Percentiles rank a stretch among this genome's conserved stretches.
Evolutionary conservation across 2,113 vertebrate species (phyloP).

Genomic region (Dicaeum eximium): DNA sequence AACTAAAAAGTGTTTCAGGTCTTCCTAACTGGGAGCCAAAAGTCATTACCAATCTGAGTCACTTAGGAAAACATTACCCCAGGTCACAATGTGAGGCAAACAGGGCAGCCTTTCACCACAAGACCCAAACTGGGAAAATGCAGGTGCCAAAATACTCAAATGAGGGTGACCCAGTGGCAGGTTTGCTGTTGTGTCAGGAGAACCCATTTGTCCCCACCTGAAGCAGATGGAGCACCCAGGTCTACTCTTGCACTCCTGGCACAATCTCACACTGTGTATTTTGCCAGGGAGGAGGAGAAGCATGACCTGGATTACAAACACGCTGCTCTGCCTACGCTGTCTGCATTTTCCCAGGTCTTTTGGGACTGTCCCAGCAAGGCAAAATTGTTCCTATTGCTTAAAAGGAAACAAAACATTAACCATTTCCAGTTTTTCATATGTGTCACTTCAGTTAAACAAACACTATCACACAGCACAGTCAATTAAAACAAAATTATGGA

Average conservation of each 20-base stretch:
- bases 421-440: background rate
- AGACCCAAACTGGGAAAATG: background rate
- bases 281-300: background rate
- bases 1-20: background rate
- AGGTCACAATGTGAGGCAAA: background rate
- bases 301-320: background rate
- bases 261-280: background rate
- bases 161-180: background rate
- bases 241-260: background rate
- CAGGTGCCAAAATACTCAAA: background rate
- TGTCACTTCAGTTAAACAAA: background rate
- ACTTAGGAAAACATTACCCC: background rate
- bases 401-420: background rate
- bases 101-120: background rate
- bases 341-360: background rate
- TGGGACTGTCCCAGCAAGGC: background rate
- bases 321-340: accelerated
- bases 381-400: background rate
- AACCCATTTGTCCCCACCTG: background rate
- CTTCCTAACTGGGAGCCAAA: background rate
- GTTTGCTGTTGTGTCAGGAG: background rate
- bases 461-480: background rate
- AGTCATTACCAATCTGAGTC: background rate
- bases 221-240: background rate
- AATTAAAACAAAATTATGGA: background rate